phyloP scores from a whole-genome alignment of 2,888 invertebrate genomes.

The Drosophila cracens region DNA sequence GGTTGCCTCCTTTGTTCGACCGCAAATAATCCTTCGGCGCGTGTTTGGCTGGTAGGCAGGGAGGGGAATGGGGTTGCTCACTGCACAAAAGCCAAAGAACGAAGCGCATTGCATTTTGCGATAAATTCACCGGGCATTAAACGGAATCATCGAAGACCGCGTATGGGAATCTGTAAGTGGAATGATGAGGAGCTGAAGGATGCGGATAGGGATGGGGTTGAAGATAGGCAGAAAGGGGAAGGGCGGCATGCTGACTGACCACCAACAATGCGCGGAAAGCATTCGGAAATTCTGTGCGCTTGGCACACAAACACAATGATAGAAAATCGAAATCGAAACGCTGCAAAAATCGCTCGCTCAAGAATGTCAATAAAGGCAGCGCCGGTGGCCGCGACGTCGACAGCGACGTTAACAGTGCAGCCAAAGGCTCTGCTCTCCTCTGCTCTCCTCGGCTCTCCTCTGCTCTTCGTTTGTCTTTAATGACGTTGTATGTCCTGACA shows the following conservation, averaged over 20 bases:
- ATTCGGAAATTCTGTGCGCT: slow-evolving; percentile 67
- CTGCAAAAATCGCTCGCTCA: slow-evolving; percentile 48
- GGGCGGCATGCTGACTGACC: slow-evolving; percentile 57
- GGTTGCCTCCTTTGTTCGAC: slow-evolving; percentile 74
- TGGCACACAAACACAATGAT: slow-evolving; percentile 67
- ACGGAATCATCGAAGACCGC: slow-evolving; percentile 37
- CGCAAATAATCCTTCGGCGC: slow-evolving; percentile 65
- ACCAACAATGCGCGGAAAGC: slow-evolving; percentile 71
- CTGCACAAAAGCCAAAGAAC: slow-evolving; percentile 42
- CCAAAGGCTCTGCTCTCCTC: background rate
- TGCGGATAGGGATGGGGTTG: background rate
- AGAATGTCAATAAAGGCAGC: slow-evolving; percentile 73
- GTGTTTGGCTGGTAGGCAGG: background rate
- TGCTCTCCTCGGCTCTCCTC: background rate
- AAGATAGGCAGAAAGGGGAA: background rate
- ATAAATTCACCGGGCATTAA: slow-evolving; percentile 78
- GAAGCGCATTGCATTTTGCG: slow-evolving; percentile 70
- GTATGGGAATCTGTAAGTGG: slow-evolving; percentile 12
- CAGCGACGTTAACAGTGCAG: slow-evolving; percentile 12
- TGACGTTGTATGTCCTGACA: slow-evolving; percentile 56
- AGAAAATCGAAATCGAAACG: slow-evolving; percentile 64
- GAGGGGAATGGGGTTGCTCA: background rate
- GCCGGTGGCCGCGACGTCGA: slow-evolving; percentile 14
- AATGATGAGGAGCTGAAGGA: background rate
- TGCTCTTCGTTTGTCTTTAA: slow-evolving; percentile 39